Evolutionary conservation across 2,888 invertebrate species (phyloP), one percentile per base, ranked within the genome.

Genomic region (Himalopsyche tibetana): DNA sequence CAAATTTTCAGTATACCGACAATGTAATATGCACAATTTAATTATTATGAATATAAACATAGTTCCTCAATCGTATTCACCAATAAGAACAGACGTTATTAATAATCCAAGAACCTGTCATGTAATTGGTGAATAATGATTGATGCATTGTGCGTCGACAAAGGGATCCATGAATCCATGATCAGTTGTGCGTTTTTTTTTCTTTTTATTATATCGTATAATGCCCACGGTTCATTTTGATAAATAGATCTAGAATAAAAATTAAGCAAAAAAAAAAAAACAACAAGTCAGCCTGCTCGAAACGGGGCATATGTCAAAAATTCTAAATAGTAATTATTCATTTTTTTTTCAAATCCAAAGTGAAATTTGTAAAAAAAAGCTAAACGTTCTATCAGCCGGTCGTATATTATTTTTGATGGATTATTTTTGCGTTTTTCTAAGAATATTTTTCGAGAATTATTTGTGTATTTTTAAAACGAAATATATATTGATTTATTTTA

Each of bases 301-400:
- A 63, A 63, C 63, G 63, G 3, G 11, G 63, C 28, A 63, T 63
- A 19, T 63, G 63, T 63, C 63, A 19, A 63, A 63, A 63, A 6
- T 63, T 63, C 63, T 63, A 19, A 63, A 63, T 19, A 63, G 63
- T 63, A 19, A 63, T 63, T 63, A 63, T 63, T 63, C 63, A 63
- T 63, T 56, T 19, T 56, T 28, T 63, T 19, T 28, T 19, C 8
- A n/a, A 63, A 4, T 19, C n/a, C 15, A 28, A 63, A 63, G 63
- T 63, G 63, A 63, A 63, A 63, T 63, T 63, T 63, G 19, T 15
- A 63, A 63, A 63, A 56, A n/a, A 56, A 19, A 63, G 19, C 63
- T 63, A 63, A 63, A 63, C 63, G 63, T 63, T 63, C 63, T 63
- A 63, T 63, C 63, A 63, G 63, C 63, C 63, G 28, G 63, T 28